Conservation (phyloP, 1,140 invertebrate genomes). For the Telenomus remus region DNA sequence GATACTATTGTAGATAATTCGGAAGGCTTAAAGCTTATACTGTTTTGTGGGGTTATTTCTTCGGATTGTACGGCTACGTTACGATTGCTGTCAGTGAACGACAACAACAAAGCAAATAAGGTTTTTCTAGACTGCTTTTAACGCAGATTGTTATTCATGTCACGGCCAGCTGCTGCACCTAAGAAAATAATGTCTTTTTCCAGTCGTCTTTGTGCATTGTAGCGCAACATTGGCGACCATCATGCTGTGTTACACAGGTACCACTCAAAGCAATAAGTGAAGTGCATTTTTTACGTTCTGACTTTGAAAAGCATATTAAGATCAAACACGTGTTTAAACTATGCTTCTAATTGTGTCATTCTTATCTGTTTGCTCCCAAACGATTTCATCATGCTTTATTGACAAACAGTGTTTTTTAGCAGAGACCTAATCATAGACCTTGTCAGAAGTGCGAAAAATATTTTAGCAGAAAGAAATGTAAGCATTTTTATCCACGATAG, state of each 20-base stretch:
- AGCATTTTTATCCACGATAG: too few species aligned
- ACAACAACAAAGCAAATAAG: constrained; percentile 45
- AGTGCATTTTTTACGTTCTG: constrained; percentile 15
- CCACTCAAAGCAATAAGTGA: constrained; percentile 43
- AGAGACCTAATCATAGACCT: too few species aligned
- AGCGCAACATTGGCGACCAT: constrained; percentile 35
- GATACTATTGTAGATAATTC: too few species aligned
- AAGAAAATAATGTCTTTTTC: constrained; percentile 57
- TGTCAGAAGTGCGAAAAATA: too few species aligned
- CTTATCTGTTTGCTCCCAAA: constrained; percentile 8
- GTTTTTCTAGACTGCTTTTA: constrained; percentile 51
- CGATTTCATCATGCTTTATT: constrained; percentile 23
- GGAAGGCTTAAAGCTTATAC: constrained; percentile 63
- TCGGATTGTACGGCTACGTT: constrained; percentile 46
- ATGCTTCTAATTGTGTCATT: constrained; percentile 47
- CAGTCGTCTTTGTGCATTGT: constrained; percentile 54
- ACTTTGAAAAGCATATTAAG: constrained; percentile 50
- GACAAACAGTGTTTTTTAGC: constrained; percentile 7
- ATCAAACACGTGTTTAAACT: constrained; percentile 52
- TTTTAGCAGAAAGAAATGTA: too few species aligned
- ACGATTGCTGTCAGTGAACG: constrained; percentile 46
- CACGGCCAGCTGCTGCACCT: constrained; percentile 69
- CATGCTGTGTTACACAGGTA: constrained; percentile 41
- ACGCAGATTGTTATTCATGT: constrained; percentile 70
- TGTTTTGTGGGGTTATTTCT: constrained; percentile 58